These are phyloP conservation scores for Chelonus insularis DNA, from an alignment of 1,140 invertebrate genomes.

Conservation along the genomic window DNA sequence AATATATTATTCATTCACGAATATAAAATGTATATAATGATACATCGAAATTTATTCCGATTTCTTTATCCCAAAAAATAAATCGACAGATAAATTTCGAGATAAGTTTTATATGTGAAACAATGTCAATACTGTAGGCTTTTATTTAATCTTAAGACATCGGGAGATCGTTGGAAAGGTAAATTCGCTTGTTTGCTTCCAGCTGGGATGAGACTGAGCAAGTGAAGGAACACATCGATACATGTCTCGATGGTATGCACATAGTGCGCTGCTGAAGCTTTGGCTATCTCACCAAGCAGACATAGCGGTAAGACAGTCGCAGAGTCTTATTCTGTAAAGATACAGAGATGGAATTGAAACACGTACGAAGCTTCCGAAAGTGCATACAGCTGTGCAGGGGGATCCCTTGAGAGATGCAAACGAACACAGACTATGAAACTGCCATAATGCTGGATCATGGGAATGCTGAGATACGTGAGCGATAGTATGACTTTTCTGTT, in stretches of 20 bases:
- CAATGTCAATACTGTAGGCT: too few relatives aligned
- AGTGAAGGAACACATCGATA: not conserved
- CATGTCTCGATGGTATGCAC: not conserved
- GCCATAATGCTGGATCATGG: not conserved
- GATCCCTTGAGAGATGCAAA: not conserved
- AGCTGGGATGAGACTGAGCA: slow-evolving; percentile 1
- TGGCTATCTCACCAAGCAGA: slow-evolving; percentile 2
- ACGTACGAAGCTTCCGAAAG: slow-evolving; percentile 12
- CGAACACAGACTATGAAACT: not conserved
- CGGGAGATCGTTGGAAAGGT: not conserved
- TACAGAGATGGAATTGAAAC: slow-evolving; percentile 13
- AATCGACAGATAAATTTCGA: not conserved
- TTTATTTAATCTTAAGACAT: not conserved
- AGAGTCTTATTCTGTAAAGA: not conserved
- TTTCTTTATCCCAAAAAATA: not conserved
- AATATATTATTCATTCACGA: not conserved
- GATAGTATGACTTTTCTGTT: not conserved
- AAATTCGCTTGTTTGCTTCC: slow-evolving; percentile 10
- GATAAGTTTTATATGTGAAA: too few relatives aligned
- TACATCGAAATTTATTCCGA: not conserved
- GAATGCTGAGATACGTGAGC: not conserved
- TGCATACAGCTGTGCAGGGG: not conserved
- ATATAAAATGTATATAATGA: not conserved
- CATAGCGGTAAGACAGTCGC: not conserved
- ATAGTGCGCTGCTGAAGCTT: not conserved